These are phyloP conservation scores for Trissoscelio sp. DNA, from an alignment of 2,888 invertebrate genomes.

Conservation along the genomic window DNA sequence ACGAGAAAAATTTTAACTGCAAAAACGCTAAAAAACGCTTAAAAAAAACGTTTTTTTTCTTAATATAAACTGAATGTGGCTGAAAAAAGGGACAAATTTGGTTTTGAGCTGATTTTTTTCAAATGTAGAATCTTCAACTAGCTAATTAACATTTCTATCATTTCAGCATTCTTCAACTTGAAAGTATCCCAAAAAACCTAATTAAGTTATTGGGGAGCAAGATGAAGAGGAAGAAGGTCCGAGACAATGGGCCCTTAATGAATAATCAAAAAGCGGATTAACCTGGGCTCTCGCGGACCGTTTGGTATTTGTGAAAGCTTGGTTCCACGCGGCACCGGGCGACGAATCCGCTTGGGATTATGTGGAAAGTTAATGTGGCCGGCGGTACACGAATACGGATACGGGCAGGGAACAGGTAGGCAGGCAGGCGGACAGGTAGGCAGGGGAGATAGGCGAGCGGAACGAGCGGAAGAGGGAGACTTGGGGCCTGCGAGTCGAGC, in stretches of 20 bases:
- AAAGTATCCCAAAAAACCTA: too few species aligned
- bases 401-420: constrained; percentile 70
- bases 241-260: constrained; percentile 10
- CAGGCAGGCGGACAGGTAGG: constrained; percentile 36
- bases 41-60: too few species aligned
- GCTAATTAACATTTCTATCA: too few species aligned
- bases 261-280: constrained; percentile 27
- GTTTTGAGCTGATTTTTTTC: too few species aligned
- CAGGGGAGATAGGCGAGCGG: constrained; percentile 49
- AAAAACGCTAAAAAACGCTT: too few species aligned
- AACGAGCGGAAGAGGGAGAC: constrained; percentile 54
- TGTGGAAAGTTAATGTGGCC: constrained; percentile 71
- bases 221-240: neutral
- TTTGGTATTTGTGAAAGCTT: constrained; percentile 62
- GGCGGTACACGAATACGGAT: constrained; percentile 54
- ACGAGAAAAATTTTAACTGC: too few species aligned
- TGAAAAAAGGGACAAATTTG: too few species aligned
- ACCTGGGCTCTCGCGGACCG: neutral
- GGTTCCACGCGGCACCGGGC: constrained; percentile 20
- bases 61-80: too few species aligned
- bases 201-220: too few species aligned
- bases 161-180: too few species aligned
- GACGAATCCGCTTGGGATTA: constrained; percentile 73
- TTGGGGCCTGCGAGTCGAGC: constrained; percentile 72
- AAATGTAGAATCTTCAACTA: too few species aligned